Evolutionary conservation across 1,140 invertebrate species (phyloP), one percentile per base, ranked within the genome.

Genomic region (Brachionus paranguensis): DNA sequence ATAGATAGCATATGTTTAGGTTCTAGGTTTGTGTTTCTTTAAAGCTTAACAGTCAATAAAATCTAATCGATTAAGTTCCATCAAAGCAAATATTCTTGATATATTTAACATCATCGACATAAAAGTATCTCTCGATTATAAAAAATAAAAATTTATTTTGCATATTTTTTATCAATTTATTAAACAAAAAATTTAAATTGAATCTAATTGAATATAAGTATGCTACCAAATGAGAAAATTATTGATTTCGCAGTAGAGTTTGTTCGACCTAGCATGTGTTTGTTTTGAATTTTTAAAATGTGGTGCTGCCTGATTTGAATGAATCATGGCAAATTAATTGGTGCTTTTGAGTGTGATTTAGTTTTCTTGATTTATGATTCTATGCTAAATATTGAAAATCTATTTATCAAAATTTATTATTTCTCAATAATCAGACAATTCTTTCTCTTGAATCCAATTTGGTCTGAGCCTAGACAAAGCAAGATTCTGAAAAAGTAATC

Each of bases 21-120:
- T 41, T 72, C 37, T 72, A 17, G 37, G 17, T 43, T 72, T 68
- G 11, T 68, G 53, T 68, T 68, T 68, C n/a, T 68, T 33, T 33
- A 68, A 41, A 41, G 65, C 33, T 72, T 72, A 72, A 72, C 68
- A 72, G 68, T 43, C 68, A 72, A 41, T 72, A 72, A 72, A 72
- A 41, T 72, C 37, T 43, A 72, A 72, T 72, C 37, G 68, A 72
- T 72, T 72, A 72, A 41, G 41, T 43, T 43, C 41, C 33, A 72
- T 72, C 24, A 72, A 72, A 72, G 17, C 27, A 68, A 68, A 33
- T 33, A 37, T 43, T 70, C 10, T 43, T 72, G 17, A 72, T 43
- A 17, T 43, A 72, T 41, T 43, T 43, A 72, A 72, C 33, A 72
- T 55, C 53, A 55, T 60, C 53, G 17, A 24, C 17, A 55, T 17